These are phyloP conservation scores for Menura novaehollandiae DNA, from an alignment of 2,113 vertebrate genomes.

Conservation along the genomic window DNA sequence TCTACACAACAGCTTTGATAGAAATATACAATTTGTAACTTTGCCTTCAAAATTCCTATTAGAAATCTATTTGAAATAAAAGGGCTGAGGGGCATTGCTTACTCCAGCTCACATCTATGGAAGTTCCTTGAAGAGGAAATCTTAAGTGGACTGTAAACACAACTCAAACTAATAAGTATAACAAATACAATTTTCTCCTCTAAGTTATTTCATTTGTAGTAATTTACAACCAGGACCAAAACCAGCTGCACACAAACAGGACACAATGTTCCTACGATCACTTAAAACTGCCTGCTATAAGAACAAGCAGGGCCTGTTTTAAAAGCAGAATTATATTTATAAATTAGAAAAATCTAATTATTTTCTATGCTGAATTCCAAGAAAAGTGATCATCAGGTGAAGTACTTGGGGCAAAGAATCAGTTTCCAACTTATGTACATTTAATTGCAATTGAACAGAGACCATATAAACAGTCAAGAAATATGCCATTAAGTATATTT, in stretches of 20 bases:
- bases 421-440: not conserved
- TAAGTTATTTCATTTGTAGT: not conserved
- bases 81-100: rapidly evolving
- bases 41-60: not conserved
- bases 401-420: not conserved
- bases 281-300: not conserved
- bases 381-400: not conserved
- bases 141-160: not conserved
- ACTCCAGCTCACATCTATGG: not conserved
- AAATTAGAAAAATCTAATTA: not conserved
- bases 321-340: not conserved
- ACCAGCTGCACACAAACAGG: not conserved
- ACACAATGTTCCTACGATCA: not conserved
- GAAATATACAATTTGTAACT: not conserved
- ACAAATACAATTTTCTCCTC: not conserved
- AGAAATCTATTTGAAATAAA: not conserved
- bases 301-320: not conserved
- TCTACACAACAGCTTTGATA: not conserved
- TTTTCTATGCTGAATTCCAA: not conserved
- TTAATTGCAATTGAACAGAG: not conserved
- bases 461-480: not conserved
- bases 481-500: not conserved
- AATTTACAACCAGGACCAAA: not conserved
- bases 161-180: not conserved
- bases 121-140: not conserved